Base-by-base conservation (phyloP, 2,797 vertebrate genomes). In the Hippopotamyrus pictus region DNA sequence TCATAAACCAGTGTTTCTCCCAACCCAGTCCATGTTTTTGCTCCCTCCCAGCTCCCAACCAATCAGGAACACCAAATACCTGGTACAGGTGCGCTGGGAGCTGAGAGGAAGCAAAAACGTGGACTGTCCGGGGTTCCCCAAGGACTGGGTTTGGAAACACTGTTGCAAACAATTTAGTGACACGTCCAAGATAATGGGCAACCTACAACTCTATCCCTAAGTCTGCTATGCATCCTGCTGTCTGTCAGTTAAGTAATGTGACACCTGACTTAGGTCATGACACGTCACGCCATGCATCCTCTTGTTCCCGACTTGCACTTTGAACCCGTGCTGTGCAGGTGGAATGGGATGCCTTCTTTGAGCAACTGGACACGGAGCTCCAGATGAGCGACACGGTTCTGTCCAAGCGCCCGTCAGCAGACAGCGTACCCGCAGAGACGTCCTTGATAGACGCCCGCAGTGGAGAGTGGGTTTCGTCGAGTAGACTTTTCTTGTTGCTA, bases 291-390 rank as follows among this genome's bases (percentile, higher is more conserved):
- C 41, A 19, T 46, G 6, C 14, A 25, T 29, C 25, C 29, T 86
- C 29, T 29, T 84, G 46, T 57, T 37, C 17, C 54, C n/a, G 25
- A 22, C 53, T 22, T 33, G 8, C 22, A 59, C 12, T 62, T 41
- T 44, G 86, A 62, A 37, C 86, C 62, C 53, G 54, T 89, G 57
- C 87, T 82, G 50, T 88, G 65, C 89, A 96, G 96, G 90, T 11
- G 0, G 93, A 96, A n/a, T 96, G 96, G 96, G 95, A 96, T 92
- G 89, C 90, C 29, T 96, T 96, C 91, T 93, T 96, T 91, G 89
- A 93, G 89, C 69, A 87, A 0, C 92, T 96, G 91, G 95, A 96
- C 88, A 8, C 11, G 25, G 90, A 87, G 69, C 91, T 95, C 65
- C 91, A 94, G 90, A 90, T 85, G 0, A 90, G 91, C 14, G 93